A percentile compares a stretch with the other conserved stretches of the same genome.
phyloP scores from a whole-genome alignment of 2,888 invertebrate species.

The Syrphus vitripennis region DNA sequence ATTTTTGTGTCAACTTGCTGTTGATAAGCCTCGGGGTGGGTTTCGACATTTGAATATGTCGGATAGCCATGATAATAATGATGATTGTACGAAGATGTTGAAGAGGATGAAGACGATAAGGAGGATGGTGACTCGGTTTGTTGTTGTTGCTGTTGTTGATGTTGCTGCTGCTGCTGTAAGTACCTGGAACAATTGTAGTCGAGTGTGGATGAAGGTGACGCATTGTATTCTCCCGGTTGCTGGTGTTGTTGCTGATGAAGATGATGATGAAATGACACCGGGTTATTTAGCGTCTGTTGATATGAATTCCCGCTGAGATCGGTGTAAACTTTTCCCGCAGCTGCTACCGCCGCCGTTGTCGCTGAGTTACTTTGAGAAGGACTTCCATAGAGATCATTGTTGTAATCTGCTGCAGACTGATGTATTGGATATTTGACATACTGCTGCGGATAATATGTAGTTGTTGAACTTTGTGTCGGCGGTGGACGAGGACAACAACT shows the following conservation, averaged over 20 bases:
- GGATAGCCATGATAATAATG: conserved; percentile 61
- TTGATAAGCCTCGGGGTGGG: conserved; percentile 23
- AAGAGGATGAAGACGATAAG: conserved; percentile 36
- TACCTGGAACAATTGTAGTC: conserved; percentile 51
- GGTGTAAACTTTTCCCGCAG: conserved; percentile 57
- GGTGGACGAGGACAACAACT: conserved; percentile 37
- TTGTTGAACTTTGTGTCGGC: conserved; percentile 28
- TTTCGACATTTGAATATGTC: conserved; percentile 20
- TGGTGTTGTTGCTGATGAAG: conserved; percentile 29
- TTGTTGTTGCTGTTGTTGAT: conserved; percentile 50
- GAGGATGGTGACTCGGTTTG: conserved; percentile 38
- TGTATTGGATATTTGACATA: conserved; percentile 55
- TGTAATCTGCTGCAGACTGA: conserved; percentile 40
- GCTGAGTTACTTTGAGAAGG: conserved; percentile 43
- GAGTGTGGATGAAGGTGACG: conserved; percentile 17
- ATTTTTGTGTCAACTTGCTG: conserved; percentile 61
- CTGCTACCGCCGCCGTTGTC: neutral
- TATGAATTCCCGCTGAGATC: conserved; percentile 63
- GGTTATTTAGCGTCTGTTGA: conserved; percentile 39
- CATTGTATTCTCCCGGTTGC: conserved; percentile 31
- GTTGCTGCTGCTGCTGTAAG: conserved; percentile 60
- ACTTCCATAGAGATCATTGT: conserved; percentile 57
- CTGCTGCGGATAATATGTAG: conserved; percentile 58
- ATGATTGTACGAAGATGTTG: conserved; percentile 47
- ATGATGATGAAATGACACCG: conserved; percentile 44